These are phyloP conservation scores for Smutsia gigantea DNA, from an alignment of 2,797 vertebrate species.

Conservation along the genomic window DNA sequence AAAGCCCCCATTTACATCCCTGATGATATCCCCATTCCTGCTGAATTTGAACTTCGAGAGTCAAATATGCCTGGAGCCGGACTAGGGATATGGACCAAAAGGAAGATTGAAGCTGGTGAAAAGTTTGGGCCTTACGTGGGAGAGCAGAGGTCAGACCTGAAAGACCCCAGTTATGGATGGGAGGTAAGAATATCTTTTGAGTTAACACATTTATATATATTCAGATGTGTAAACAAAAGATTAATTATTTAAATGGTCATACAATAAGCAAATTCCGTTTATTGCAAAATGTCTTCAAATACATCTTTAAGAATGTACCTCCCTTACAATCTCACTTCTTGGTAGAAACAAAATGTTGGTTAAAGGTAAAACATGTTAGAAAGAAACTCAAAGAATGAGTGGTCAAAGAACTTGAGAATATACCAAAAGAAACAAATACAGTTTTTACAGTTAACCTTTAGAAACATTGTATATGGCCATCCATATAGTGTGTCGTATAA, in stretches of 20 bases:
- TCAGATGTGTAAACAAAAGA: not conserved
- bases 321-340: constrained; percentile 1
- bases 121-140: constrained; percentile 95
- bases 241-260: not conserved
- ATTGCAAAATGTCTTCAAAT: not conserved
- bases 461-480: not conserved
- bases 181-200: constrained; percentile 91
- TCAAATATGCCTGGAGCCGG: constrained; percentile 89
- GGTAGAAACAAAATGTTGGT: not conserved
- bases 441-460: not conserved
- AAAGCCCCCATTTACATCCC: constrained; percentile 91
- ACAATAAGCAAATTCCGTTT: not conserved
- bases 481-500: not conserved
- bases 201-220: not conserved
- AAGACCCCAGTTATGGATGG: constrained; percentile 92
- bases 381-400: not conserved
- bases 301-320: constrained; percentile 13
- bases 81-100: constrained; percentile 95
- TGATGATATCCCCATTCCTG: constrained; percentile 91
- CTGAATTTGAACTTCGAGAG: constrained; percentile 95
- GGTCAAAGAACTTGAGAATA: not conserved
- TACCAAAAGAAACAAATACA: not conserved
- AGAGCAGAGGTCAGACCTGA: constrained; percentile 89
- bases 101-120: constrained; percentile 93
- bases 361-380: not conserved